Evolutionary conservation across 2,888 invertebrate species (phyloP).

Genomic region (Therioaphis trifolii): DNA sequence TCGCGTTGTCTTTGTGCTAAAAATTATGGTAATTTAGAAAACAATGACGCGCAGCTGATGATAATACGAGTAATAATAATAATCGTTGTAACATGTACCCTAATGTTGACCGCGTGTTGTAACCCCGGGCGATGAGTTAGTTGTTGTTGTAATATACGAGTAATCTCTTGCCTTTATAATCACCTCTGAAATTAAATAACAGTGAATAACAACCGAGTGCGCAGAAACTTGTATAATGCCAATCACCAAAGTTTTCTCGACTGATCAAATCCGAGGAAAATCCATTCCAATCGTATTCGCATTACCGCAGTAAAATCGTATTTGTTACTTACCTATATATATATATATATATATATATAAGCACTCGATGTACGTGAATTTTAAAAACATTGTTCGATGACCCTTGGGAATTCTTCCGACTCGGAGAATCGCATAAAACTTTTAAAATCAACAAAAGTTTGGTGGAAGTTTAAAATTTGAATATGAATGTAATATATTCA

Average conservation of each 20-base stretch:
- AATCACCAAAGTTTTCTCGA: slow-evolving; percentile 14
- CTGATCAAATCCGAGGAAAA: slow-evolving; percentile 14
- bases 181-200: not conserved
- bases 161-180: not conserved
- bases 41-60: no score
- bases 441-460: slow-evolving; percentile 31
- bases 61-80: no score
- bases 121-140: no score
- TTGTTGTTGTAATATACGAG: no score
- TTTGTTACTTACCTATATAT: no score
- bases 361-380: not conserved
- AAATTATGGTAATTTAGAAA: no score
- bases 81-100: no score
- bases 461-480: slow-evolving; percentile 14
- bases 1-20: no score
- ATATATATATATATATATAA: no score
- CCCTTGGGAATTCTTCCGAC: slow-evolving; percentile 18
- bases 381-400: not conserved
- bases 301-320: not conserved
- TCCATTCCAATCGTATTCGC: not conserved
- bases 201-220: not conserved
- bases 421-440: not conserved
- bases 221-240: not conserved
- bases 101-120: no score
- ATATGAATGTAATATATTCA: slow-evolving; percentile 13